Evolutionary conservation across 1,140 invertebrate genomes (phyloP).

Genomic region (Colletes latitarsis): DNA sequence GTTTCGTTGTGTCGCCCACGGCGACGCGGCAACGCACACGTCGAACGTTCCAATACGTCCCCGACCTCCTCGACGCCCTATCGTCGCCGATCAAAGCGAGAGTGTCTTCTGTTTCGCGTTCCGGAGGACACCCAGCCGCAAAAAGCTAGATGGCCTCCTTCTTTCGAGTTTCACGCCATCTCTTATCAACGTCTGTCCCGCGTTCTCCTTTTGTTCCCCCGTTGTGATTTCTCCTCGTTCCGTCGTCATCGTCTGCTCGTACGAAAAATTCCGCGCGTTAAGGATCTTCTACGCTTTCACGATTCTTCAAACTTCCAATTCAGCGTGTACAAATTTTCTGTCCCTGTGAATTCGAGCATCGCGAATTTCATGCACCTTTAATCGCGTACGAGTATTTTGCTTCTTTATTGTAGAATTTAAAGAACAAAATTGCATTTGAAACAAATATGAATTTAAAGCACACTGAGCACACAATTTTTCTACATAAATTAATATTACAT

Average conservation of each 20-base stretch:
- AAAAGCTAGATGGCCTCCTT: not conserved
- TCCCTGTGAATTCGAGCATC: too few relatives aligned
- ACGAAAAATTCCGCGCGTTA: slow-evolving; percentile 37
- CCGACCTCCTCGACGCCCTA: slow-evolving; percentile 1
- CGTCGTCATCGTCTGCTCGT: slow-evolving; percentile 30
- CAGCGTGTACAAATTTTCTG: too few relatives aligned
- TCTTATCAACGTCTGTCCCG: too few relatives aligned
- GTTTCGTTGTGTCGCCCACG: slow-evolving; percentile 1
- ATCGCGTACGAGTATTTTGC: too few relatives aligned
- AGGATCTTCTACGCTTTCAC: too few relatives aligned
- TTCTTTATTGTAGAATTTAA: too few relatives aligned
- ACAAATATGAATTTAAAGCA: too few relatives aligned
- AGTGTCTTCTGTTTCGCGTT: slow-evolving; percentile 26
- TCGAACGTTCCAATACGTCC: slow-evolving; percentile 36
- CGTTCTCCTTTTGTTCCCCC: slow-evolving; percentile 8
- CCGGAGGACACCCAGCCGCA: slow-evolving; percentile 7
- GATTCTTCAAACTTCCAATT: too few relatives aligned
- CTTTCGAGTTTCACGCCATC: not conserved
- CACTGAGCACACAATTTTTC: too few relatives aligned
- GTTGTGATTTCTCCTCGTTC: slow-evolving; percentile 18
- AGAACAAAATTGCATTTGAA: too few relatives aligned
- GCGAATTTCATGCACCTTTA: too few relatives aligned
- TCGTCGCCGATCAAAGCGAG: slow-evolving; percentile 47
- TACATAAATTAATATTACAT: too few relatives aligned
- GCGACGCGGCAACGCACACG: not conserved